These are phyloP conservation scores for Poicephalus gulielmi DNA, from an alignment of 2,113 vertebrate species.

Conservation along the genomic window DNA sequence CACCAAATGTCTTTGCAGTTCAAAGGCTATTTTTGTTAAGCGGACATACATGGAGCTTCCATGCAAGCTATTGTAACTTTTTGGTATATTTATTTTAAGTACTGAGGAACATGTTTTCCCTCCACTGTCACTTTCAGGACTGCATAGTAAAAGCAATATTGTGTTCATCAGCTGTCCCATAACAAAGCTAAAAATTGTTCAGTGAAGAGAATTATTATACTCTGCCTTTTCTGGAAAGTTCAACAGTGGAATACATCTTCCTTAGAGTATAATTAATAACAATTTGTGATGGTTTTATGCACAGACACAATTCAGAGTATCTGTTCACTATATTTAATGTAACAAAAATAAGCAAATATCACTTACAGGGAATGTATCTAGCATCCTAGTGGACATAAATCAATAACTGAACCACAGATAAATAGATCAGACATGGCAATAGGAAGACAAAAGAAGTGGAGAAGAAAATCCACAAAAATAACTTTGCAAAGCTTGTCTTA, in stretches of 20 bases:
- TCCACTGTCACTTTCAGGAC: not conserved
- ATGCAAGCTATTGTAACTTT: conserved; percentile 38
- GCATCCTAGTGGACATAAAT: conserved; percentile 62
- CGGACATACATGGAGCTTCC: conserved; percentile 32
- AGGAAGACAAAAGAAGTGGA: conserved; percentile 18
- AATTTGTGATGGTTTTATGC: conserved; percentile 32
- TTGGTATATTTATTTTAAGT: conserved; percentile 32
- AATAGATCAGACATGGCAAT: conserved; percentile 68
- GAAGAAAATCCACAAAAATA: conserved; percentile 68
- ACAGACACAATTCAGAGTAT: conserved; percentile 40
- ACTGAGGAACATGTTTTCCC: not conserved
- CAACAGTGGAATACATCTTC: conserved; percentile 21
- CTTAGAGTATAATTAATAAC: conserved; percentile 62
- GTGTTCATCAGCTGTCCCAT: conserved; percentile 19
- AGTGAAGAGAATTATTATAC: conserved; percentile 41
- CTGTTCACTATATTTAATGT: conserved; percentile 1
- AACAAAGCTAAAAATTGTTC: conserved; percentile 37
- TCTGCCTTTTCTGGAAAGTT: conserved; percentile 59
- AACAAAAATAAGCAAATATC: conserved; percentile 46
- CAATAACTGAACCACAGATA: conserved; percentile 68
- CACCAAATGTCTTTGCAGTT: conserved; percentile 45
- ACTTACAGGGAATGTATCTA: conserved; percentile 61
- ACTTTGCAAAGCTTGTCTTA: conserved; percentile 69
- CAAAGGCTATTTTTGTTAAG: conserved; percentile 34
- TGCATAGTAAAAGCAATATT: conserved; percentile 19